A percentile compares a stretch with the other conserved stretches of the same genome.
Evolutionary conservation across 2,888 invertebrate genomes (phyloP).

Genomic region (Thelaira solivaga): DNA sequence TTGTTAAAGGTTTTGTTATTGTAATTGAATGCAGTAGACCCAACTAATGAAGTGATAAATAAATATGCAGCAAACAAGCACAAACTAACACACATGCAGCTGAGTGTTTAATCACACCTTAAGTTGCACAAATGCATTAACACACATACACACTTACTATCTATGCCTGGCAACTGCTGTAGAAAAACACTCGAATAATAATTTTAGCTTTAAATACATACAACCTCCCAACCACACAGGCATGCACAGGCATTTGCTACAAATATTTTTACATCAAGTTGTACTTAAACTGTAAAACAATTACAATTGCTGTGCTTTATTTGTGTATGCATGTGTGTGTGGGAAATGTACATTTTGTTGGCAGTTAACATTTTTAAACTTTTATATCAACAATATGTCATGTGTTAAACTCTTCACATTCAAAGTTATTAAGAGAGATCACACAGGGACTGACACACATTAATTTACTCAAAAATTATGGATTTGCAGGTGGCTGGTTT

Average conservation of each 20-base stretch:
- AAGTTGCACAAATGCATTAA: neutral
- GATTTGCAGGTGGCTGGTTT: neutral
- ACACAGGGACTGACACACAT: neutral
- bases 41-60: conserved; percentile 49
- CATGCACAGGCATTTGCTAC: neutral
- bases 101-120: conserved; percentile 23
- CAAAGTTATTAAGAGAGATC: neutral
- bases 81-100: no score
- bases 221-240: neutral
- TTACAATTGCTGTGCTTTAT: neutral
- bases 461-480: conserved; percentile 1
- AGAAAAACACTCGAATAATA: neutral
- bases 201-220: no score
- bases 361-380: conserved; percentile 45
- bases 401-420: conserved; percentile 43
- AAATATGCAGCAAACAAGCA: conserved; percentile 15
- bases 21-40: conserved; percentile 4
- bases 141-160: neutral
- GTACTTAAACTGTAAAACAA: neutral
- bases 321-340: neutral
- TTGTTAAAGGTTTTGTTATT: neutral
- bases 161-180: neutral
- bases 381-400: conserved; percentile 39
- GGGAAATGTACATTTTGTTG: neutral
- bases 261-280: neutral